Evolutionary conservation across 2,797 vertebrate genomes (phyloP).

Genomic region (Enteromius thamalakanensis): DNA sequence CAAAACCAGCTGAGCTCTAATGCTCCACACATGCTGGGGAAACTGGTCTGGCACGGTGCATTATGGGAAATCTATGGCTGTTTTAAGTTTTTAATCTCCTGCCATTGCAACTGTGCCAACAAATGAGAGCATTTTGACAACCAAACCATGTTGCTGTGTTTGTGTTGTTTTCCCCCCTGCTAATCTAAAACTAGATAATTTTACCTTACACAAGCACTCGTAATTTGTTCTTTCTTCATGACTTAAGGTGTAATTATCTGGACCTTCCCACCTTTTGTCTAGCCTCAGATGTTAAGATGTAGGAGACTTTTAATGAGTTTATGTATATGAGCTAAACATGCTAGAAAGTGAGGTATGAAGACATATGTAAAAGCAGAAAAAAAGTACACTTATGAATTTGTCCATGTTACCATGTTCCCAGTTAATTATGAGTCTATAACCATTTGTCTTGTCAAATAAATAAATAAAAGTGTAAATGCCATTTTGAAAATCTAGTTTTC

Average conservation of each 20-base stretch:
- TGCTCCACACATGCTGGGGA: conserved; percentile 73
- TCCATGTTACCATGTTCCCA: neutral
- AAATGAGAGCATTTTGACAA: conserved; percentile 61
- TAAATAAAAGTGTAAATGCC: neutral
- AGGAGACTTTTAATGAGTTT: conserved; percentile 62
- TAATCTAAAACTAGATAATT: conserved; percentile 55
- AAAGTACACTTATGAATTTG: neutral
- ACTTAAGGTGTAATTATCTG: conserved; percentile 70
- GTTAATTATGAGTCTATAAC: neutral
- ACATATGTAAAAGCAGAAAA: neutral
- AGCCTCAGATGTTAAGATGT: conserved; percentile 59
- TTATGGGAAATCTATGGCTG: conserved; percentile 76
- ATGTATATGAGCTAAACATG: conserved; percentile 21
- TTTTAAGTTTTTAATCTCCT: conserved; percentile 67
- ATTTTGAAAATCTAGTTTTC: neutral
- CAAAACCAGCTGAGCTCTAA: conserved; percentile 66
- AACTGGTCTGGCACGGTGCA: conserved; percentile 67
- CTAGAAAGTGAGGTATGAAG: conserved; percentile 22
- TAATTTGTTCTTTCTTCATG: conserved; percentile 69
- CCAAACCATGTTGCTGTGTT: conserved; percentile 54
- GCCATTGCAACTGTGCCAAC: conserved; percentile 73
- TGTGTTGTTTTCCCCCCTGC: conserved; percentile 58
- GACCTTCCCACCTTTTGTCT: conserved; percentile 64
- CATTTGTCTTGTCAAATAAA: neutral
- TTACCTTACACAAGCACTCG: conserved; percentile 54